Evolutionary conservation across 2,797 vertebrate genomes (phyloP).

Genomic region (Pagetopsis macropterus): DNA sequence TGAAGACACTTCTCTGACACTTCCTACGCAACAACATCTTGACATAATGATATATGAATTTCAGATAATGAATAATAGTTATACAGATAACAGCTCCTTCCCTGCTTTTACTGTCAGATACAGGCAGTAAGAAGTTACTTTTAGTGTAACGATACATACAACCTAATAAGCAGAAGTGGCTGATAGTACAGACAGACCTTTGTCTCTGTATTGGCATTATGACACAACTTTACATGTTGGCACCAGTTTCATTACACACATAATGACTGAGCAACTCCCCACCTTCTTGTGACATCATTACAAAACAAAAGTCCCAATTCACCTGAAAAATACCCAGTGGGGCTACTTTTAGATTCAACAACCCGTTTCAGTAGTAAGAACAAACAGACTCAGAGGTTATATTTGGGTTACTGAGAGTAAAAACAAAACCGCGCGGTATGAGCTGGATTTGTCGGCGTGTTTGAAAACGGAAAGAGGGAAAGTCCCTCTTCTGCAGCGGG

Average conservation of each 20-base stretch:
- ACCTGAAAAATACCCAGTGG: neutral
- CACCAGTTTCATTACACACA: neutral
- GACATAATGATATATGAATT: neutral
- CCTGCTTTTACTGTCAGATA: neutral
- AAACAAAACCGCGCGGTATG: slow-evolving; percentile 19
- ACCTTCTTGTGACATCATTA: neutral
- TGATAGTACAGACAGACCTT: neutral
- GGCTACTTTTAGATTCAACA: slow-evolving; percentile 14
- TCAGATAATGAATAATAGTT: neutral
- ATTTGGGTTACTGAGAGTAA: slow-evolving; percentile 34
- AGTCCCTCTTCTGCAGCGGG: slow-evolving; percentile 46
- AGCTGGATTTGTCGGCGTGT: slow-evolving; percentile 3
- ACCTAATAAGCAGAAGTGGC: neutral
- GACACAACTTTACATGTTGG: neutral
- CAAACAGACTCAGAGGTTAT: slow-evolving; percentile 12
- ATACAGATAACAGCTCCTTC: neutral
- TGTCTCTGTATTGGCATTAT: neutral
- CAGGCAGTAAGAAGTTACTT: neutral
- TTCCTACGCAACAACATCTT: slow-evolving; percentile 5
- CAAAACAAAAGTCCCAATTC: neutral
- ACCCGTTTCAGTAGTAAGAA: slow-evolving; percentile 14
- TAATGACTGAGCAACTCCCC: neutral
- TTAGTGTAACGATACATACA: neutral
- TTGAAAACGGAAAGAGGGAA: slow-evolving; percentile 50
- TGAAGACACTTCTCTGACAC: neutral